phyloP scores from a whole-genome alignment of 92 coral and sea anemone species.

The Umimayanthus chanpuru region DNA sequence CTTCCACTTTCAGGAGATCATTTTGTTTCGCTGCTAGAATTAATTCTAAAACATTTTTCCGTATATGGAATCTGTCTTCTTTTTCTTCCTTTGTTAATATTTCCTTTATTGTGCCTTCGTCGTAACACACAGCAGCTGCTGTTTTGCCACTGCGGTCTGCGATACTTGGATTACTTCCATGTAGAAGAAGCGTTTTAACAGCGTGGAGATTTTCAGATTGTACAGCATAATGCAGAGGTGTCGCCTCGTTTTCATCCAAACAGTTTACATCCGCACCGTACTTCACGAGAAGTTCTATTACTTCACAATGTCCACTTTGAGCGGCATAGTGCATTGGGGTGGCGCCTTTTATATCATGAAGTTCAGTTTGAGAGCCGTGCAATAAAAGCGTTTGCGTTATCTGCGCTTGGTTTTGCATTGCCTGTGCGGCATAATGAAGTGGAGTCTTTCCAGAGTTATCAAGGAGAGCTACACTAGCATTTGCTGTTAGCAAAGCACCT shows the following conservation, averaged over 20 bases:
- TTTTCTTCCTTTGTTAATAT: neutral
- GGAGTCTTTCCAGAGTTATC: constrained; percentile 21
- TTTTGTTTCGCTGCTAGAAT: constrained; percentile 7
- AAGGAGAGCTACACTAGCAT: neutral
- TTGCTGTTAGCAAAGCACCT: neutral
- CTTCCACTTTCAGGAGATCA: neutral
- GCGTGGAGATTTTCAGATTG: neutral
- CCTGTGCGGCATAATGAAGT: constrained; percentile 25
- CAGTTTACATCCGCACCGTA: constrained; percentile 38
- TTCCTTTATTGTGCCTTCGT: neutral
- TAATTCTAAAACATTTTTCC: neutral
- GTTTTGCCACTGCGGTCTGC: constrained; percentile 5
- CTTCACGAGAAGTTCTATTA: neutral
- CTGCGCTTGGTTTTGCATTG: neutral
- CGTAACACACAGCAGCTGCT: constrained; percentile 11
- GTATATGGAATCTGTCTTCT: neutral
- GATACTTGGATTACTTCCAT: constrained; percentile 15
- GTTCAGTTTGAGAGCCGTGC: neutral
- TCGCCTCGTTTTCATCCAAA: constrained; percentile 19
- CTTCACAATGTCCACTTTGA: neutral
- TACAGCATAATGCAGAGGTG: constrained; percentile 34
- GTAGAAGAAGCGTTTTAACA: constrained; percentile 3
- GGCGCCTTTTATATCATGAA: constrained; percentile 11
- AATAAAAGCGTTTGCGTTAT: neutral
- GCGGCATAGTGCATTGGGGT: constrained; percentile 38